Evolutionary conservation across 2,888 invertebrate genomes (phyloP).

Genomic region (Eristalinus sepulchralis): DNA sequence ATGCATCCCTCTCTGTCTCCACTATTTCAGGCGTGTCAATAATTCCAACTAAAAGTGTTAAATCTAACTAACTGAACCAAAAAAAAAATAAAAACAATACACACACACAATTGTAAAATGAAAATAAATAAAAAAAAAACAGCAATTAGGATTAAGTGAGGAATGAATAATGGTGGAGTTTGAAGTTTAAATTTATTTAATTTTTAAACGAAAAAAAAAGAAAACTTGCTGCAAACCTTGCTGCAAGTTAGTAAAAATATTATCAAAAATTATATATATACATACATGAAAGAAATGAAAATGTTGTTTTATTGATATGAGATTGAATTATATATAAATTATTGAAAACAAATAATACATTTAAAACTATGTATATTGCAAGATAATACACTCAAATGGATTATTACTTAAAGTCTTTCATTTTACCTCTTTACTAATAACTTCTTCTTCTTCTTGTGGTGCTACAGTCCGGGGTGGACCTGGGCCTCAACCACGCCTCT

Average conservation of each 20-base stretch:
- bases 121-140: constrained; percentile 53
- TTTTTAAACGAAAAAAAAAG: constrained; percentile 26
- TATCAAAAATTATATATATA: constrained; percentile 54
- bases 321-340: constrained; percentile 64
- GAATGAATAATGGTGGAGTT: constrained; percentile 72
- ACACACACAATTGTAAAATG: constrained; percentile 2
- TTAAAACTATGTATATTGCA: constrained; percentile 56
- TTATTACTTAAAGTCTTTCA: constrained; percentile 48
- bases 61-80: constrained; percentile 55
- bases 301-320: constrained; percentile 60
- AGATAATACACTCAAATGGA: constrained; percentile 58
- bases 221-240: constrained; percentile 27
- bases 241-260: constrained; percentile 65
- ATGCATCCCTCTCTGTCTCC: not conserved
- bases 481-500: too few relatives aligned
- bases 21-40: not conserved
- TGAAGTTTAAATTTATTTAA: constrained; percentile 73
- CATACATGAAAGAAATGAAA: constrained; percentile 32
- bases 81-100: constrained; percentile 16
- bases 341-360: constrained; percentile 51
- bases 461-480: too few relatives aligned
- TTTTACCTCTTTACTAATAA: not conserved
- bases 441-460: too few relatives aligned
- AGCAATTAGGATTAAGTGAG: constrained; percentile 72
- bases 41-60: constrained; percentile 13